Base-by-base conservation (phyloP, 2,113 vertebrate genomes). In the Emydura subglobosa region DNA sequence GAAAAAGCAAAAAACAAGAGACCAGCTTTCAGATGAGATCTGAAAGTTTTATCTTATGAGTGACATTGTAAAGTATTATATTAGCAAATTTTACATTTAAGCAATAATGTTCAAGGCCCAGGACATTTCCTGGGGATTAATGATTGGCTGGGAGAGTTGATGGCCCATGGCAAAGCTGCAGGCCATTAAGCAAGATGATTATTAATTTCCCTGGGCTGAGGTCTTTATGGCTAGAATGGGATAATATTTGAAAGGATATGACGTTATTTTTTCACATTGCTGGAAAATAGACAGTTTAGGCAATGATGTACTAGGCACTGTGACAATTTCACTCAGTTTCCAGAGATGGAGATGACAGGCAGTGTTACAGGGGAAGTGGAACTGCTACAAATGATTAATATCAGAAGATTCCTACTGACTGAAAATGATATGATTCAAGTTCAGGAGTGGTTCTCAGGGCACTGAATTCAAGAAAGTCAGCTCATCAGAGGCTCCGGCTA, bases 151-250 rank as follows among this genome's bases (percentile, higher is more conserved):
- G 39, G 83, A 76, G 59, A 74, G 72, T 7, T 93, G 92, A 96
- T 92, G 85, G 90, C 95, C 97, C 89, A 82, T 87, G 96, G 97
- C 93, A 96, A 93, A 84, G 7, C 95, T 96, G 87, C 78, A 53
- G 87, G 95, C 93, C 10, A 1, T 88, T 94, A 91, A 96, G 88
- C 49, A 29, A 87, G 83, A 34, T 87, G 79, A 85, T 50, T 95
- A 90, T 88, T 79, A 89, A 83, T 76, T 91, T 91, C 78, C 47
- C 51, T n/a, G 16, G 53, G 74, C 47, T 55, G 31, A 79, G 7
- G 24, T 61, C 87, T 79, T 87, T 94, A 16, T 55, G 91, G 88
- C 68, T 61, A 49, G 0, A 87, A 83, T 88, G 94, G 42, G 8
- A 79, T 21, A 25, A 1, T 29, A 13, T 90, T 80, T 65, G 82